Conservation (phyloP, 2,888 invertebrate species). For the Synanthedon myopaeformis region DNA sequence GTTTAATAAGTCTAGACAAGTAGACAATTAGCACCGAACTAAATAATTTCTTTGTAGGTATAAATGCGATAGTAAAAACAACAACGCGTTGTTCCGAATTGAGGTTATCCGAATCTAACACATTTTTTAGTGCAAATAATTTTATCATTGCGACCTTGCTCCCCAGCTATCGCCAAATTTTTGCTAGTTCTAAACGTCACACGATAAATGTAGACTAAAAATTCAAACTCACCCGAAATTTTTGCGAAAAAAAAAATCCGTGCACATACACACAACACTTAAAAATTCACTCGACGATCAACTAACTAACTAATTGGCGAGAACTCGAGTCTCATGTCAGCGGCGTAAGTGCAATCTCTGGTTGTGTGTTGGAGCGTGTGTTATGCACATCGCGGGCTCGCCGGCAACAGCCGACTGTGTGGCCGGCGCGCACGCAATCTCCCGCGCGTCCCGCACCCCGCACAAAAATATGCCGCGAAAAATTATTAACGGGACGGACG, state of each 20-base stretch:
- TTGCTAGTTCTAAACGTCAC: constrained; percentile 52
- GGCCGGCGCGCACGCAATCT: constrained; percentile 52
- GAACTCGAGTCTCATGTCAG: constrained; percentile 16
- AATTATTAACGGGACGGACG: constrained; percentile 53
- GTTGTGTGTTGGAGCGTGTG: constrained; percentile 17
- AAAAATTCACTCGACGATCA: constrained; percentile 1
- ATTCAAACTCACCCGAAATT: constrained; percentile 23
- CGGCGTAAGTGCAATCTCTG: constrained; percentile 29
- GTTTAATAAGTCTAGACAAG: too few species aligned
- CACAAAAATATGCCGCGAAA: constrained; percentile 50
- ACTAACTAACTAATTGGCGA: constrained; percentile 5
- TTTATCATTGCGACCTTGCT: constrained; percentile 67
- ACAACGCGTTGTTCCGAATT: constrained; percentile 52
- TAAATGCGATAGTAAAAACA: constrained; percentile 17
- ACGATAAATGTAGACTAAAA: constrained; percentile 38
- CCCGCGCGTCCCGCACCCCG: constrained; percentile 29
- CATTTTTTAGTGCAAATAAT: constrained; percentile 66
- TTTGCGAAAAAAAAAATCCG: constrained; percentile 5
- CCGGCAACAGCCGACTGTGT: constrained; percentile 58
- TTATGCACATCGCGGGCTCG: constrained; percentile 49
- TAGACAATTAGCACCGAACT: too few species aligned
- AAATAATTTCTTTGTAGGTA: too few species aligned
- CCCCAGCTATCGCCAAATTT: constrained; percentile 61
- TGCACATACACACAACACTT: constrained; percentile 1
- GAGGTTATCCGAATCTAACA: constrained; percentile 68